A percentile compares a stretch with the other conserved stretches of the same genome.
phyloP scores from a whole-genome alignment of 2,113 vertebrate genomes.

The Pavo muticus region DNA sequence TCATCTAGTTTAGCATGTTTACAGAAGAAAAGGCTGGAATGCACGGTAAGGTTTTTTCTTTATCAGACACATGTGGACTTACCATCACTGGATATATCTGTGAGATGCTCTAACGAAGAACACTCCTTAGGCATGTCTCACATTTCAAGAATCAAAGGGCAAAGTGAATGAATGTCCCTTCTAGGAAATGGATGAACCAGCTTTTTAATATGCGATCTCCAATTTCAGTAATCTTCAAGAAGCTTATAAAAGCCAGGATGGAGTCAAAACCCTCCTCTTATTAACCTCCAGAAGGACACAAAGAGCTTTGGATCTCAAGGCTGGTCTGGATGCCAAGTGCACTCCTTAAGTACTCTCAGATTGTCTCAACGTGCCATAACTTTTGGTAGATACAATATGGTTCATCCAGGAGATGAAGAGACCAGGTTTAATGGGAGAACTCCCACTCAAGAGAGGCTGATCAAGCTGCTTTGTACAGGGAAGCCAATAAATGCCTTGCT shows the following conservation, averaged over 20 bases:
- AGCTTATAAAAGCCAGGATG: constrained; percentile 52
- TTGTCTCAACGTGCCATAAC: constrained; percentile 9
- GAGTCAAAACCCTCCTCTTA: constrained; percentile 68
- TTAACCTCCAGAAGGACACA: constrained; percentile 65
- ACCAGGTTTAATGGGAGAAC: background rate
- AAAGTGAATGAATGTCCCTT: constrained; percentile 60
- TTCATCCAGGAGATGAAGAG: background rate
- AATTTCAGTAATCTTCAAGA: constrained; percentile 65
- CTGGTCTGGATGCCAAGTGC: constrained; percentile 46
- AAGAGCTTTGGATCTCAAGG: constrained; percentile 22
- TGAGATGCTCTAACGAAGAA: constrained; percentile 69
- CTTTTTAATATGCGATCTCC: constrained; percentile 65
- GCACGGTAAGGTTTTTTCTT: constrained; percentile 72
- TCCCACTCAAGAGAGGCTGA: background rate
- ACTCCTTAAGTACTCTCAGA: constrained; percentile 32
- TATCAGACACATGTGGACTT: constrained; percentile 76
- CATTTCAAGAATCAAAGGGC: constrained; percentile 68
- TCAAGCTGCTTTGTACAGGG: background rate
- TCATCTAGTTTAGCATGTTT: constrained; percentile 74
- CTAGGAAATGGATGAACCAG: constrained; percentile 66
- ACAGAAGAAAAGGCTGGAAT: constrained; percentile 74
- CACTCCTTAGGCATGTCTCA: constrained; percentile 63
- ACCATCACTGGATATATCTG: constrained; percentile 68
- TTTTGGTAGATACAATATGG: background rate
- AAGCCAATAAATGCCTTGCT: background rate